A percentile compares a stretch with the other conserved stretches of the same genome.
Evolutionary conservation across 2,888 invertebrate genomes (phyloP).

Genomic region (Drosophila anomalata): DNA sequence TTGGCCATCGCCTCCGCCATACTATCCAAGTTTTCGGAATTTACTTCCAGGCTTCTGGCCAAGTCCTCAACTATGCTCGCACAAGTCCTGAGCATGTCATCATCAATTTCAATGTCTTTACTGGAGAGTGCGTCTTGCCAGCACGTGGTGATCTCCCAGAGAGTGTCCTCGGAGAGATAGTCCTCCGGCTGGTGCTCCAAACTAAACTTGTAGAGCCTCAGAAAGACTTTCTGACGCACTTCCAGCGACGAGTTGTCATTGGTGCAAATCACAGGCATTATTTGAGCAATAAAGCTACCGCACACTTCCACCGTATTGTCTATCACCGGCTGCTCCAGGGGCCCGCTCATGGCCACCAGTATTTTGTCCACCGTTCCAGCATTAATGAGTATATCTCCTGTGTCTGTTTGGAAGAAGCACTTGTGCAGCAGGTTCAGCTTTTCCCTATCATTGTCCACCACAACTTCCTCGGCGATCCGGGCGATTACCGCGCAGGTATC

Average conservation of each 20-base stretch:
- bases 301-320: conserved; percentile 84
- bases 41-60: conserved; percentile 39
- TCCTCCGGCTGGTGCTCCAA: conserved; percentile 81
- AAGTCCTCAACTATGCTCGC: conserved; percentile 65
- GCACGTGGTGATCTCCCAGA: conserved; percentile 86
- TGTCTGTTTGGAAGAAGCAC: conserved; percentile 83
- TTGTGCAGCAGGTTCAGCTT: conserved; percentile 82
- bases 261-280: conserved; percentile 85
- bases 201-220: conserved; percentile 84
- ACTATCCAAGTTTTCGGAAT: conserved; percentile 54
- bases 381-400: conserved; percentile 81
- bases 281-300: conserved; percentile 85
- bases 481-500: conserved; percentile 73
- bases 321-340: conserved; percentile 61
- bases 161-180: conserved; percentile 84
- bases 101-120: conserved; percentile 77
- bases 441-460: conserved; percentile 73
- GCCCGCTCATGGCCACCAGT: conserved; percentile 75
- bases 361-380: conserved; percentile 79
- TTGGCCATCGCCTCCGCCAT: conserved; percentile 78
- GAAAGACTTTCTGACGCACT: conserved; percentile 84
- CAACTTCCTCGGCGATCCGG: conserved; percentile 74
- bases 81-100: conserved; percentile 68
- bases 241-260: conserved; percentile 83
- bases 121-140: conserved; percentile 86